Evolutionary conservation across 2,797 vertebrate genomes (phyloP).

Genomic region (Buceros bicornis): DNA sequence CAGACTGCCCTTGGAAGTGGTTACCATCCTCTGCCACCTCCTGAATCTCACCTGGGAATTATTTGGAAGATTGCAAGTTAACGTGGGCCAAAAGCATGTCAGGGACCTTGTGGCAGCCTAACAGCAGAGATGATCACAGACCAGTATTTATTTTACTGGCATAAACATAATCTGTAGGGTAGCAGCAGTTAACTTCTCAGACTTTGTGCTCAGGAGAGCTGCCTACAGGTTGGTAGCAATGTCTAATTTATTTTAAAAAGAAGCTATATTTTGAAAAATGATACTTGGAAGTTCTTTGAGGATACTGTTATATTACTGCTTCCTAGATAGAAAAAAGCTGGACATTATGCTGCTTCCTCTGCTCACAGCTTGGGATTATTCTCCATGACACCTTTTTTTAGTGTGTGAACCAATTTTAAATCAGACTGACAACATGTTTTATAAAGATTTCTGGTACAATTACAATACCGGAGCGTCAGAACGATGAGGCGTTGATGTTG

Average conservation of each 20-base stretch:
- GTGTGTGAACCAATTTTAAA: neutral
- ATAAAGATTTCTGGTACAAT: neutral
- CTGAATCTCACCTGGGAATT: neutral
- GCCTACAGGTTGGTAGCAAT: neutral
- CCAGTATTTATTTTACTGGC: neutral
- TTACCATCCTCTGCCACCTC: neutral
- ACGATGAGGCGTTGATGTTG: neutral
- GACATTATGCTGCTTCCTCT: neutral
- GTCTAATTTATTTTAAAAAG: neutral
- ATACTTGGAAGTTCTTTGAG: neutral
- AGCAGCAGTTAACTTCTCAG: neutral
- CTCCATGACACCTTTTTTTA: neutral
- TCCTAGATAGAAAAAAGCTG: neutral
- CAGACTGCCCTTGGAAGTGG: neutral
- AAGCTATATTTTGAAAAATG: neutral
- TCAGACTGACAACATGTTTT: neutral
- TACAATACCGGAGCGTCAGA: neutral
- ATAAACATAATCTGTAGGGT: neutral
- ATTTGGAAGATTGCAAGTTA: neutral
- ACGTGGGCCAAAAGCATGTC: neutral
- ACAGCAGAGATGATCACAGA: neutral
- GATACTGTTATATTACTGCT: neutral
- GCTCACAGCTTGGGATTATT: neutral
- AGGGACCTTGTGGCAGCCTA: neutral
- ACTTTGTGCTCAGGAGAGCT: neutral